These are phyloP conservation scores for Pampus argenteus DNA, from an alignment of 2,797 vertebrate species.

Conservation along the genomic window DNA sequence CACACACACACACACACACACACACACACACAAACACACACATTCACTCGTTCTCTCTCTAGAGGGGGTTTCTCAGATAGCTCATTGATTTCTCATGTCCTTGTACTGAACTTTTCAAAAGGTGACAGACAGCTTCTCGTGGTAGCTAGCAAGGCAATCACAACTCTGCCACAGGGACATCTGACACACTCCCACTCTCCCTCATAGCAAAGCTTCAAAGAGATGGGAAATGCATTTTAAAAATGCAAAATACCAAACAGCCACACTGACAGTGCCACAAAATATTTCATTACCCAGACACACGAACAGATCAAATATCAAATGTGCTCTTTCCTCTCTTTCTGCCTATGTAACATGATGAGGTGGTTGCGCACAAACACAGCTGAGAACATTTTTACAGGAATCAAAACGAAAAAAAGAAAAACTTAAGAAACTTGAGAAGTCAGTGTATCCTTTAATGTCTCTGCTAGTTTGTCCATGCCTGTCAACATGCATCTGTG, in stretches of 20 bases:
- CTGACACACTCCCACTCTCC: slow-evolving; percentile 43
- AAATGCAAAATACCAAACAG: slow-evolving; percentile 73
- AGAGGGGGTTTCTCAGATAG: slow-evolving; percentile 68
- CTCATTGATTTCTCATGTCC: slow-evolving; percentile 82
- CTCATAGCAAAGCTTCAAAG: slow-evolving; percentile 65
- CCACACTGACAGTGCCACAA: slow-evolving; percentile 59
- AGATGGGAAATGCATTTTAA: slow-evolving; percentile 63
- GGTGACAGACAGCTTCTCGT: slow-evolving; percentile 75
- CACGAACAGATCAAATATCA: slow-evolving; percentile 76
- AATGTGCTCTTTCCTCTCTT: slow-evolving; percentile 58
- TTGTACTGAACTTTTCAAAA: slow-evolving; percentile 80
- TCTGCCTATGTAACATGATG: slow-evolving; percentile 75
- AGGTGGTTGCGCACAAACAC: slow-evolving; percentile 64
- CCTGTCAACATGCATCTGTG: slow-evolving; percentile 74
- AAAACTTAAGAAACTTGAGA: slow-evolving; percentile 74
- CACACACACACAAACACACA: slow-evolving; percentile 26
- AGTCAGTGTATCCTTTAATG: slow-evolving; percentile 75
- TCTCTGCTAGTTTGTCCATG: slow-evolving; percentile 67
- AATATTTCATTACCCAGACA: slow-evolving; percentile 73
- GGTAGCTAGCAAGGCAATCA: slow-evolving; percentile 68
- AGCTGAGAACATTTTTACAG: slow-evolving; percentile 75
- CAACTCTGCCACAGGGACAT: slow-evolving; percentile 59
- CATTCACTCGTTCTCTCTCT: slow-evolving; percentile 42
- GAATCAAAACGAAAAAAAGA: slow-evolving; percentile 56
- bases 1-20: slow-evolving; percentile 18